phyloP scores from a whole-genome alignment of 2,888 invertebrate species.

The Beris chalybata region DNA sequence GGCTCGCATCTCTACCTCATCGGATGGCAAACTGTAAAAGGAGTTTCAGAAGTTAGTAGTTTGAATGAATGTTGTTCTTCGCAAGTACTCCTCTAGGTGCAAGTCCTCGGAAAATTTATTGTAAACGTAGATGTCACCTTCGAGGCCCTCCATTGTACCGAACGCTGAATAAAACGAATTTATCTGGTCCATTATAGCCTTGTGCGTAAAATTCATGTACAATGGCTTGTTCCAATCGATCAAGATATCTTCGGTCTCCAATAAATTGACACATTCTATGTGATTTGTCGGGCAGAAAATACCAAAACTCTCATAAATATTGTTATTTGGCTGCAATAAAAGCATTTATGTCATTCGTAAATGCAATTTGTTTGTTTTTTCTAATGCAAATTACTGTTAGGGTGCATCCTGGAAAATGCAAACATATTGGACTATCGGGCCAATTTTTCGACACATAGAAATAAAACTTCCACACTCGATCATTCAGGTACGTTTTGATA shows the following conservation, averaged over 20 bases:
- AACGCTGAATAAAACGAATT: constrained; percentile 68
- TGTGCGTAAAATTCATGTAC: constrained; percentile 85
- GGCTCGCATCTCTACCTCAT: constrained; percentile 76
- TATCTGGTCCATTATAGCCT: constrained; percentile 75
- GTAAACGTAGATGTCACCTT: constrained; percentile 79
- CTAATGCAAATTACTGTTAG: constrained; percentile 64
- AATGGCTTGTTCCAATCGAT: constrained; percentile 79
- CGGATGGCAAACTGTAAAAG: constrained; percentile 58
- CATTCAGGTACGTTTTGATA: constrained; percentile 83
- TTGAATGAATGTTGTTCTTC: not conserved
- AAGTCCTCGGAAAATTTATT: constrained; percentile 64
- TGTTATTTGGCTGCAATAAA: constrained; percentile 70
- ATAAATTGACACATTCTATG: constrained; percentile 70
- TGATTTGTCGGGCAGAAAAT: constrained; percentile 81
- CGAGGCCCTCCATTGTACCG: constrained; percentile 71
- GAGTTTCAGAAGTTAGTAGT: constrained; percentile 12
- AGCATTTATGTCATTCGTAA: constrained; percentile 7
- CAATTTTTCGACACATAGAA: constrained; percentile 88
- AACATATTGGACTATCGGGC: constrained; percentile 81
- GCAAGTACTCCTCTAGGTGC: constrained; percentile 61
- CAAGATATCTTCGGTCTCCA: constrained; percentile 75
- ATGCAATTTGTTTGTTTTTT: constrained; percentile 3
- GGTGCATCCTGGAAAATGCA: constrained; percentile 88
- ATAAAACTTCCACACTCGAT: constrained; percentile 87
- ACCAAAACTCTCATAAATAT: constrained; percentile 80